Evolutionary conservation across 2,888 invertebrate species (phyloP), one percentile per base, ranked within the genome.

Genomic region (Ophioninae sp.): DNA sequence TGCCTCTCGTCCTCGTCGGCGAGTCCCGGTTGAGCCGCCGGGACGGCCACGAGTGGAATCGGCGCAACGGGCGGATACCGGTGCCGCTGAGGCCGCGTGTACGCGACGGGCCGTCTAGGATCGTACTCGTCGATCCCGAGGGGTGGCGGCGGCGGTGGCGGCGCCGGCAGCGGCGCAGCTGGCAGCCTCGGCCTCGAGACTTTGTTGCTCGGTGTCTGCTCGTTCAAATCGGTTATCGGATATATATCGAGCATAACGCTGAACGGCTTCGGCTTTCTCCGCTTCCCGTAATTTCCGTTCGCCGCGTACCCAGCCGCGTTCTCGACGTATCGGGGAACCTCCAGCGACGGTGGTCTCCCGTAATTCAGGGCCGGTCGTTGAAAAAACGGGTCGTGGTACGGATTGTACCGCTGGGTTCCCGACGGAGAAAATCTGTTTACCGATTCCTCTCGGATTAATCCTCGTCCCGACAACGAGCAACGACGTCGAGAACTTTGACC

Each of bases 191-290:
- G 88, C 72, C 88, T 89, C 50, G 87, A 82, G 0, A 76, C 56
- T 62, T 88, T 90, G 59, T 88, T 90, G 69, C 83, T 90, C 20
- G 85, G 73, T n/a, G 85, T 65, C 44, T 89, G 89, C 7, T 92
- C 91, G 67, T 87, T 85, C 5, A 89, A 69, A 17, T 94, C 92
- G 68, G 94, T 93, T 68, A 95, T 93, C 0, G 95, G 95, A 91
- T 94, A 95, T 76, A 95, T 94, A 87, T 96, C 95, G 37, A 96
- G 90, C 93, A 95, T 95, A 0, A 95, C 93, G 86, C 95, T 96
- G 81, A 96, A 95, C 0, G 95, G 95, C 87, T 95, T 92, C 0
- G 91, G 89, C 78, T 92, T 92, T 2, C 87, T 85, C 57, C 87
- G 91, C 61, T 91, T 91, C 2, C 72, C 85, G 62, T 84, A 86